Base-by-base conservation (phyloP, 2,888 invertebrate genomes). In the Microplitis deprimator region DNA sequence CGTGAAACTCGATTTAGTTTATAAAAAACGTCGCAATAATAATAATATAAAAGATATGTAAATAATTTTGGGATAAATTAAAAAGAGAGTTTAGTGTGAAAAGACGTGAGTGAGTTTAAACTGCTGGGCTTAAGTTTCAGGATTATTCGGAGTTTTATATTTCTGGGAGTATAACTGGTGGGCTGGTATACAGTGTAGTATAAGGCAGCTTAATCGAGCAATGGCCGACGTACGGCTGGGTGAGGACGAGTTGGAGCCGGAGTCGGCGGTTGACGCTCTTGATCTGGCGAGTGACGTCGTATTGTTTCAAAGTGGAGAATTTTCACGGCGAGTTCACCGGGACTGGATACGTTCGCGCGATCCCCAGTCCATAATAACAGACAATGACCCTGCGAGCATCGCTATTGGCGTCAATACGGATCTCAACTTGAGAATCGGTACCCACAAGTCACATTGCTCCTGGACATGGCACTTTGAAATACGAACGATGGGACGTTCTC, bases 391-490 rank as follows among this genome's bases (percentile, higher is more conserved):
- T 70, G 13, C 77, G 4, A 74, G 76, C 68, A 71, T 82, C 40
- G 76, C 74, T 0, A 77, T 83, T 16, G 73, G 76, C 4, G 80
- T 79, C 0, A 80, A 81, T 17, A 73, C 73, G 3, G 80, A 81
- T 73, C 64, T 82, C 0, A 83, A 81, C 73, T 65, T 82, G 6
- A 77, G 82, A 67, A 81, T 81, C 29, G 81, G 81, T 64, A 76
- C 83, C 7, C 72, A 80, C 38, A 73, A 69, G 6, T 78, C 81
- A 2, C 75, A 79, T 20, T 80, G 78, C 68, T 74, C 69, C 39
- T 82, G 81, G 82, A 75, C 78, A 62, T 83, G 83, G 83, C 77
- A 79, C 8, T 82, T 83, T 62, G 83, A 83, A 41, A 60, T 83
- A n/a, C 79, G 80, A 73, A 79, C 80, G 6, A 76, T 77, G 73